phyloP scores from a whole-genome alignment of 2,888 invertebrate genomes.

The Dastarcus helophoroides region DNA sequence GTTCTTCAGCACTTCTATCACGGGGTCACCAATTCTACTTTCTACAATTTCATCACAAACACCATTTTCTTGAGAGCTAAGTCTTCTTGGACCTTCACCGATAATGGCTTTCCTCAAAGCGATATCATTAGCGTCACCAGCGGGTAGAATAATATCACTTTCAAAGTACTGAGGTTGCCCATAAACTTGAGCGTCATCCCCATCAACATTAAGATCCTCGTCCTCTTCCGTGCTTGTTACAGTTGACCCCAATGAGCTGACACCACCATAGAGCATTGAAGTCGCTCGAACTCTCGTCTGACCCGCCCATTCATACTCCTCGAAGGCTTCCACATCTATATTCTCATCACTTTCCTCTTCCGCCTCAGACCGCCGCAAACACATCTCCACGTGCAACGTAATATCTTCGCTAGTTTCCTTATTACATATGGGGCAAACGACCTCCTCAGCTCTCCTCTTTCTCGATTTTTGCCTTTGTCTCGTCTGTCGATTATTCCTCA shows the following conservation, averaged over 20 bases:
- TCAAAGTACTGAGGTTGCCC: slow-evolving; percentile 82
- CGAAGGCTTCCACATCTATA: slow-evolving; percentile 72
- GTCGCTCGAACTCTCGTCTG: slow-evolving; percentile 68
- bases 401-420: slow-evolving; percentile 52
- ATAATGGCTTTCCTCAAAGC: slow-evolving; percentile 45
- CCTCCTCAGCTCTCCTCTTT: slow-evolving; percentile 52
- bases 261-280: slow-evolving; percentile 56
- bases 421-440: slow-evolving; percentile 73
- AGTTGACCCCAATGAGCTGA: slow-evolving; percentile 42
- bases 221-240: slow-evolving; percentile 42
- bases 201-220: slow-evolving; percentile 75
- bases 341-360: slow-evolving; percentile 22
- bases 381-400: slow-evolving; percentile 60
- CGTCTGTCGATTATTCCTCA: slow-evolving; percentile 61
- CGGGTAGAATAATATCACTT: slow-evolving; percentile 50
- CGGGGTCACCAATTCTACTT: slow-evolving; percentile 31
- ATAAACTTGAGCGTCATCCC: slow-evolving; percentile 76
- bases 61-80: slow-evolving; percentile 3
- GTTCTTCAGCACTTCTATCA: slow-evolving; percentile 63
- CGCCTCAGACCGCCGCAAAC: slow-evolving; percentile 44
- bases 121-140: slow-evolving; percentile 44
- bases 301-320: slow-evolving; percentile 90
- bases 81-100: slow-evolving; percentile 20
- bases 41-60: slow-evolving; percentile 11
- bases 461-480: slow-evolving; percentile 53